phyloP scores from a whole-genome alignment of 1,140 invertebrate genomes.

The Drosophila aff. region DNA sequence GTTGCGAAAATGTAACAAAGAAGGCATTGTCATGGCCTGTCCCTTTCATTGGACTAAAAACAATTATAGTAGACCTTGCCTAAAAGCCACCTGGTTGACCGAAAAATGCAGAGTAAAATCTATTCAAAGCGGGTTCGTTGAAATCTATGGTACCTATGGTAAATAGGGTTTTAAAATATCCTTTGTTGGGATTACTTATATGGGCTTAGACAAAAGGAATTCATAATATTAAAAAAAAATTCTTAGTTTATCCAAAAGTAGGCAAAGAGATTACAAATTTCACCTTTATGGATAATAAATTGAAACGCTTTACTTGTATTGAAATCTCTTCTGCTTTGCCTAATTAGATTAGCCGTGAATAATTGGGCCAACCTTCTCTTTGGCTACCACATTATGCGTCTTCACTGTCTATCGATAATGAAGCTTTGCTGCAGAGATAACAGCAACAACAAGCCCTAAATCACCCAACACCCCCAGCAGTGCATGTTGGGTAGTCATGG shows the following conservation, averaged over 20 bases:
- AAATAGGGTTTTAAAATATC: not conserved
- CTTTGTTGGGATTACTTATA: not conserved
- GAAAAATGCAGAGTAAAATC: too few relatives aligned
- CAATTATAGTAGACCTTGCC: slow-evolving; percentile 3
- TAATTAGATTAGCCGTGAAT: slow-evolving; percentile 8
- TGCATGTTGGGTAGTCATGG: slow-evolving; percentile 47
- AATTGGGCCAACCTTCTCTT: slow-evolving; percentile 12
- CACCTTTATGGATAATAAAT: not conserved
- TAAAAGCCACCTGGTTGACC: slow-evolving; percentile 2
- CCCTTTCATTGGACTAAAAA: slow-evolving; percentile 6
- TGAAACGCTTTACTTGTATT: not conserved
- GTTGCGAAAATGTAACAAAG: slow-evolving; percentile 24
- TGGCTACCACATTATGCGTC: not conserved
- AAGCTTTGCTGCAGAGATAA: slow-evolving; percentile 16
- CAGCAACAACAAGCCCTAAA: slow-evolving; percentile 25
- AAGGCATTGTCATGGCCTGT: slow-evolving; percentile 24
- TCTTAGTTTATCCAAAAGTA: not conserved
- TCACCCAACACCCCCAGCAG: slow-evolving; percentile 45
- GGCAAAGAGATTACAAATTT: not conserved
- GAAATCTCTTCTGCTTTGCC: not conserved
- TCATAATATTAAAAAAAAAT: not conserved
- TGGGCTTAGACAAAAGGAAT: not conserved
- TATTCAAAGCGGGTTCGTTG: not conserved
- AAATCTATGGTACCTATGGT: not conserved
- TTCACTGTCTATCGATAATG: slow-evolving; percentile 26